Base-by-base conservation (phyloP, 2,888 invertebrate genomes). In the Drosophila suboccidentalis region DNA sequence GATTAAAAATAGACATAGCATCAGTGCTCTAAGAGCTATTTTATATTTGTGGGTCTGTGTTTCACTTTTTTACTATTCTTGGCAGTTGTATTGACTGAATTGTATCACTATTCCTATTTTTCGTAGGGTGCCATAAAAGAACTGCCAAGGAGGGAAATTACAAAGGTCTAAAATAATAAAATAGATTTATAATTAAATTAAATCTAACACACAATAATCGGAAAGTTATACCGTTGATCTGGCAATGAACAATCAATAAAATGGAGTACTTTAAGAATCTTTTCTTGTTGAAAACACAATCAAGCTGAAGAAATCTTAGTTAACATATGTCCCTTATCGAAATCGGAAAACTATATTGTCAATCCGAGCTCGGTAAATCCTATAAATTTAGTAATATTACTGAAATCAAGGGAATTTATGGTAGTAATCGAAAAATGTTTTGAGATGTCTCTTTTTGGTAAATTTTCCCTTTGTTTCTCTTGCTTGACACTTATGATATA, bases 21-120 rank as follows among this genome's bases (percentile, higher is more conserved):
- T 61, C 34, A 50, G 32, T 54, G 63, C 58, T 66, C 74, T 81
- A 74, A 57, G 38, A 61, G 58, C 84, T n/a, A 5, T 29, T 29
- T 29, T 8, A 8, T 8, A 29, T 59, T 32, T n/a, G 38, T 55
- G 58, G 51, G 22, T 53, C 39, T 29, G 54, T 62, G 49, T 44
- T n/a, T 63, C 19, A n/a, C n/a, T n/a, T n/a, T 34, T 54, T 9
- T 43, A 13, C 17, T n/a, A 17, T 32, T 43, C 15, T 32, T 8
- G 5, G 10, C 6, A n/a, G 15, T 15, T 15, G 26, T 15, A 8
- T 11, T 13, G 26, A 11, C 17, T 54, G 29, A 26, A 9, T 39
- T 51, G 1, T n/a, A 2, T 38, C 38, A 19, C 34, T 34, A 32
- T n/a, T 29, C 5, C 8, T 13, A n/a, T 8, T 29, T 19, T 11